Conservation (phyloP, 2,797 vertebrate species). For the Scleropages formosus region DNA sequence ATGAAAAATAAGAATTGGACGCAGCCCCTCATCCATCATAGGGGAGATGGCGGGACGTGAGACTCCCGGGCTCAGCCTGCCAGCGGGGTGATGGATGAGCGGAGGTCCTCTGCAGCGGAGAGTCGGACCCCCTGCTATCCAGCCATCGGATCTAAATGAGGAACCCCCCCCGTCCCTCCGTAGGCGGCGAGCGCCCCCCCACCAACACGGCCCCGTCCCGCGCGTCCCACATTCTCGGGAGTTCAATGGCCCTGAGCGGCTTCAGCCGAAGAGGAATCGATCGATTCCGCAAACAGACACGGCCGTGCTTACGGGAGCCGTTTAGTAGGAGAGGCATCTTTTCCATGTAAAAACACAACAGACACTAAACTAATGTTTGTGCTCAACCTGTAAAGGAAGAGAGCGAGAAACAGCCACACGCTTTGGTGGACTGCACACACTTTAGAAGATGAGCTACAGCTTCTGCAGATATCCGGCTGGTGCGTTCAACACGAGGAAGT, state of each 20-base stretch:
- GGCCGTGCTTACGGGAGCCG: too few species aligned
- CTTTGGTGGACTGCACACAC: too few species aligned
- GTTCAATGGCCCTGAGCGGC: neutral
- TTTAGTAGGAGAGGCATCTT: too few species aligned
- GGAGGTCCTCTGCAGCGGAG: slow-evolving; percentile 41
- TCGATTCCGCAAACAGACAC: too few species aligned
- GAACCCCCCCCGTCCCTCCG: slow-evolving; percentile 7
- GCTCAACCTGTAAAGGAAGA: too few species aligned
- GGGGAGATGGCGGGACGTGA: slow-evolving; percentile 25
- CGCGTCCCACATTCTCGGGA: slow-evolving; percentile 1
- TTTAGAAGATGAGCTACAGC: too few species aligned
- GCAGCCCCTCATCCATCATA: slow-evolving; percentile 51
- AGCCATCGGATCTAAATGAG: slow-evolving; percentile 46
- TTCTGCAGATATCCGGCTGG: too few species aligned
- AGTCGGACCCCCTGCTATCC: slow-evolving; percentile 32
- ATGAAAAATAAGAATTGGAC: slow-evolving; percentile 48
- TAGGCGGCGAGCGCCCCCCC: neutral
- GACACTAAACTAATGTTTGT: too few species aligned
- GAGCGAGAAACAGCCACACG: too few species aligned
- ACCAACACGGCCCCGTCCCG: neutral
- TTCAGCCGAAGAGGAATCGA: too few species aligned
- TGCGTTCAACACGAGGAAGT: too few species aligned
- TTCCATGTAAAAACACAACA: too few species aligned
- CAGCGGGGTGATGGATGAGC: slow-evolving; percentile 49
- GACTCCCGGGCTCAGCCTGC: slow-evolving; percentile 40